A percentile compares a stretch with the other conserved stretches of the same genome.
Conservation (phyloP, 2,113 vertebrate genomes). For the Steatornis caripensis region DNA sequence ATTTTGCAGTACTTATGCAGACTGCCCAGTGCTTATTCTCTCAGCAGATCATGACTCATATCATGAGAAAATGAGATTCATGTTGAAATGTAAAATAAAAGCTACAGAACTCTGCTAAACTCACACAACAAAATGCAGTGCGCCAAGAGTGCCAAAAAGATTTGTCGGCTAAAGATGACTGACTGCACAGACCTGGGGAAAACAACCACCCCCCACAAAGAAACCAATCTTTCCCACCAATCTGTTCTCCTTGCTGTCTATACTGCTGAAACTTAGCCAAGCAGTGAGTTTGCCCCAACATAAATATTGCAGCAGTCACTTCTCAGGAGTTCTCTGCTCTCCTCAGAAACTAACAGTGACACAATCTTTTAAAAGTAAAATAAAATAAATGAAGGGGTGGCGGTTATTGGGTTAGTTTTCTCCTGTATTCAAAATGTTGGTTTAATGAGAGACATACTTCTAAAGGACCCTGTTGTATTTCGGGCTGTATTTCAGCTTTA, state of each 20-base stretch:
- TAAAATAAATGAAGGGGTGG: not conserved
- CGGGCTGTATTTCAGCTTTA: not conserved
- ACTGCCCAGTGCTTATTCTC: not conserved
- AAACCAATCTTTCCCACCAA: not conserved
- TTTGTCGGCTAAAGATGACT: not conserved
- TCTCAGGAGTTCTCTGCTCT: not conserved
- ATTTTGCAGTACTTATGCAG: not conserved
- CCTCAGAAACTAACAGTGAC: not conserved
- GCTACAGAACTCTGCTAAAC: not conserved
- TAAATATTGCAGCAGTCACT: not conserved
- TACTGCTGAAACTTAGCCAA: not conserved
- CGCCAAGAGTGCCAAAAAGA: not conserved
- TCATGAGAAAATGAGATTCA: not conserved
- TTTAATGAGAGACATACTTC: not conserved
- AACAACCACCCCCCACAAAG: not conserved
- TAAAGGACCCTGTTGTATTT: not conserved
- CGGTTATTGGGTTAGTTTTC: not conserved
- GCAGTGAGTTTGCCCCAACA: not conserved
- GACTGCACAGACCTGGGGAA: not conserved
- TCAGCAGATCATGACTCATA: not conserved
- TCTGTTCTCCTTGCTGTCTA: not conserved
- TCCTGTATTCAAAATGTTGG: not conserved
- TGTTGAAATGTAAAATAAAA: not conserved
- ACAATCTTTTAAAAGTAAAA: not conserved
- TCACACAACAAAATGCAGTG: accelerated